phyloP scores from a whole-genome alignment of 1,140 invertebrate genomes.

The Calosoma granatense region DNA sequence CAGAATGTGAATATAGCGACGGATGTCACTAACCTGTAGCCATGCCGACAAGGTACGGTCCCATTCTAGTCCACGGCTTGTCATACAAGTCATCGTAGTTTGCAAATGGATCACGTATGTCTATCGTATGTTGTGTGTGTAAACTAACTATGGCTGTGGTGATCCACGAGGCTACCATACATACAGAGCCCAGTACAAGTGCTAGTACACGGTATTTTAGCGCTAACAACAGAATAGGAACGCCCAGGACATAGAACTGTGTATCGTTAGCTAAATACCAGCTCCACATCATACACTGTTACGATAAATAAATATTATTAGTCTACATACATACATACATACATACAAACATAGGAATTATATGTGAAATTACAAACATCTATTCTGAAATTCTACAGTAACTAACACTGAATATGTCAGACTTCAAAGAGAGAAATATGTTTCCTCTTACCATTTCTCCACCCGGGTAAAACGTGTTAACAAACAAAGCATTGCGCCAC shows the following conservation, averaged over 20 bases:
- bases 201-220: conserved; percentile 28
- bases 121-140: conserved; percentile 26
- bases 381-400: too few relatives aligned
- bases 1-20: not conserved
- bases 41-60: conserved; percentile 37
- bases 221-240: conserved; percentile 29
- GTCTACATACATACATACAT: conserved; percentile 3
- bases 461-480: conserved; percentile 35
- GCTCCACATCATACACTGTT: conserved; percentile 33
- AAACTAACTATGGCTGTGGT: conserved; percentile 32
- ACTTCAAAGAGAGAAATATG: too few relatives aligned
- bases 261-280: conserved; percentile 36
- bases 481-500: conserved; percentile 37
- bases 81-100: conserved; percentile 37
- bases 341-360: too few relatives aligned
- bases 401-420: too few relatives aligned
- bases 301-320: conserved; percentile 11
- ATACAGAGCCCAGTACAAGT: conserved; percentile 21
- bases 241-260: conserved; percentile 32
- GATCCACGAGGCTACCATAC: conserved; percentile 33
- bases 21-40: conserved; percentile 27
- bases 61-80: conserved; percentile 38
- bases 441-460: conserved; percentile 34
- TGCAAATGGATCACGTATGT: conserved; percentile 36
- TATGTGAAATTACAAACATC: too few relatives aligned